Percentiles rank a stretch among this genome's conserved stretches.
phyloP scores from a whole-genome alignment of 37 sponge, comb jelly and placozoan genomes.

The Amphimedon queenslandica region DNA sequence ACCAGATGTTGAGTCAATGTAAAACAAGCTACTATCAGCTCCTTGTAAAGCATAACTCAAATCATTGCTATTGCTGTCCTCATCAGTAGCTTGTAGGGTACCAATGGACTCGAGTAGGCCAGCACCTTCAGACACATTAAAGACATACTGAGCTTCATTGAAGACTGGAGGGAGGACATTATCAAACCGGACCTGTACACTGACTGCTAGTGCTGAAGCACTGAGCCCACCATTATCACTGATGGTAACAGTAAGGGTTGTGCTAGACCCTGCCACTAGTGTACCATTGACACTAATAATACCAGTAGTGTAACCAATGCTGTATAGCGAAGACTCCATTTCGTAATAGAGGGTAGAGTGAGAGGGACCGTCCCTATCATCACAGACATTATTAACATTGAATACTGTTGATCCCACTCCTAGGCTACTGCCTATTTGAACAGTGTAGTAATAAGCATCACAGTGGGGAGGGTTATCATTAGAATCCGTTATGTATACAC shows the following conservation, averaged over 20 bases:
- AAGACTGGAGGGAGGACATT: conserved; percentile 45
- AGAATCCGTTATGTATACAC: conserved; percentile 38
- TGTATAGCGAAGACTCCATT: conserved; percentile 2
- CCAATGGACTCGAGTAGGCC: conserved; percentile 23
- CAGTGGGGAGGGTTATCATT: conserved; percentile 64
- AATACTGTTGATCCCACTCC: conserved; percentile 1
- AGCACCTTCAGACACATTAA: conserved; percentile 43
- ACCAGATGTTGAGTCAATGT: conserved; percentile 48
- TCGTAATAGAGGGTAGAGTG: conserved; percentile 5
- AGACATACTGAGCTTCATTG: not conserved
- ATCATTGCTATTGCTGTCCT: conserved; percentile 26
- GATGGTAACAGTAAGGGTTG: conserved; percentile 33
- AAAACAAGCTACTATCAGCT: conserved; percentile 20
- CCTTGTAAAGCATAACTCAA: conserved; percentile 27
- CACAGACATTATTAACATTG: conserved; percentile 23
- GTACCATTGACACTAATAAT: conserved; percentile 21
- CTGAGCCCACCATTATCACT: conserved; percentile 17
- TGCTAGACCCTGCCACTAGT: conserved; percentile 23
- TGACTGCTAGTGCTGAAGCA: conserved; percentile 14
- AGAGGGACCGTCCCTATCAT: conserved; percentile 4
- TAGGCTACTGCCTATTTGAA: conserved; percentile 24
- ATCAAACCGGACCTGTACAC: conserved; percentile 20
- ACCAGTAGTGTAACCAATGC: conserved; percentile 27
- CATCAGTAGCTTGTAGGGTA: conserved; percentile 33
- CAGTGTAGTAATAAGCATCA: conserved; percentile 19